These are phyloP conservation scores for Orchestia grillus DNA, from an alignment of 1,140 invertebrate genomes.

Conservation along the genomic window DNA sequence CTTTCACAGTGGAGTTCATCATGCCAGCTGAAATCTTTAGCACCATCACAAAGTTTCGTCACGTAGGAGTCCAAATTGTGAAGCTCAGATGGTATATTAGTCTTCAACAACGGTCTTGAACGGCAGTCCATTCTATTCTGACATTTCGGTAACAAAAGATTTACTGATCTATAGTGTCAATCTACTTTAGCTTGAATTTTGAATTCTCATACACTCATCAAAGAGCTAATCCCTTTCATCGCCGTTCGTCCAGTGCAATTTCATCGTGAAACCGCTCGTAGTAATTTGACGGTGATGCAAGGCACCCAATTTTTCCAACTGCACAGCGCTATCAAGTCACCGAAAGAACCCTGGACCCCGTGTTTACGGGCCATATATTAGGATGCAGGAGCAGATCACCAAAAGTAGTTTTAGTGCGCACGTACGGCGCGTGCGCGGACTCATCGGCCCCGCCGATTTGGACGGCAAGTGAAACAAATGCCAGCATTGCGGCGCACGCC, in stretches of 20 bases:
- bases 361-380: not conserved
- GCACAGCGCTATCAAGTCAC: not conserved
- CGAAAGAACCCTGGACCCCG: not conserved
- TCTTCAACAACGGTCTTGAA: not conserved
- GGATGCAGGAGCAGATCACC: not conserved
- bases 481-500: slow-evolving; percentile 25
- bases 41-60: not conserved
- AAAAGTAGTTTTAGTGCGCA: not conserved
- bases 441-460: slow-evolving; percentile 15
- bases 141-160: not conserved
- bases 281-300: not conserved
- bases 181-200: not conserved
- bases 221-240: not conserved
- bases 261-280: not conserved
- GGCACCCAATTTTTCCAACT: not conserved
- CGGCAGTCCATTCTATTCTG: not conserved
- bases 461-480: slow-evolving; percentile 43
- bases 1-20: not conserved
- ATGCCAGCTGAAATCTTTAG: not conserved
- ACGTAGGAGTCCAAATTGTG: not conserved
- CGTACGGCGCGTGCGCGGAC: slow-evolving; percentile 3
- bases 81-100: not conserved
- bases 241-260: not conserved
- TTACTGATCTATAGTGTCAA: not conserved
- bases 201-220: not conserved